Evolutionary conservation across 92 coral and sea anemone genomes (phyloP), one percentile per base, ranked within the genome.

Genomic region (Palythoa heliodiscus): DNA sequence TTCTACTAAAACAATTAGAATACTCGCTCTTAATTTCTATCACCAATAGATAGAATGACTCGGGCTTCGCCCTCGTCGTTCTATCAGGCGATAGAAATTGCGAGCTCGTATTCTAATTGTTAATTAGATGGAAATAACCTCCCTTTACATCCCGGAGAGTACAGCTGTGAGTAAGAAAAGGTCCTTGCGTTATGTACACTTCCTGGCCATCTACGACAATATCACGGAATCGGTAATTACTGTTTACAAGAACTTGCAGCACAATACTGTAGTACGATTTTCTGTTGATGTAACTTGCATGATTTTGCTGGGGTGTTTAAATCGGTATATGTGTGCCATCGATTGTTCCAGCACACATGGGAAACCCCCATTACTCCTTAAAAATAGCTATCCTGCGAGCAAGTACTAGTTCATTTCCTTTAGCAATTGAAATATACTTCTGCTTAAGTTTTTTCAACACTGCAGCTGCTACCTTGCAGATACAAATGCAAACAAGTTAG

Each of bases 161-260:
- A 86, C 63, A 75, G 37, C 15, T 50, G 38, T 47, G 63, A 69
- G 47, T 63, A 71, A 11, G 89, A 64, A 57, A 86, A 70, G 17
- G 52, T 78, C 25, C 87, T 69, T 15, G 87, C 87, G 23, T 83
- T 78, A 52, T 83, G 87, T 3, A 83, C 78, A 71, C 78, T 83
- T 19, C 87, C 87, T 24, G 86, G 77, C 86, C 86, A 83, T 10
- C 78, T 4, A 83, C 69, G 4, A 83, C 87, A 69, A 83, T 69
- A 39, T 83, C 87, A 60, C 86, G 78, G 20, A 89, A 84, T 12
- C 84, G 57, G 82, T 89, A 84, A 50, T 66, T 67, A 75, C 78
- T 6, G 78, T 87, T 86, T 22, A 78, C 86, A 29, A 87, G 76
- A 15, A 54, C 53, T n/a, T 71, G 54, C 76, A 71, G 39, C 15